phyloP scores from a whole-genome alignment of 2,113 vertebrate genomes.

The Catharus fuscescens region DNA sequence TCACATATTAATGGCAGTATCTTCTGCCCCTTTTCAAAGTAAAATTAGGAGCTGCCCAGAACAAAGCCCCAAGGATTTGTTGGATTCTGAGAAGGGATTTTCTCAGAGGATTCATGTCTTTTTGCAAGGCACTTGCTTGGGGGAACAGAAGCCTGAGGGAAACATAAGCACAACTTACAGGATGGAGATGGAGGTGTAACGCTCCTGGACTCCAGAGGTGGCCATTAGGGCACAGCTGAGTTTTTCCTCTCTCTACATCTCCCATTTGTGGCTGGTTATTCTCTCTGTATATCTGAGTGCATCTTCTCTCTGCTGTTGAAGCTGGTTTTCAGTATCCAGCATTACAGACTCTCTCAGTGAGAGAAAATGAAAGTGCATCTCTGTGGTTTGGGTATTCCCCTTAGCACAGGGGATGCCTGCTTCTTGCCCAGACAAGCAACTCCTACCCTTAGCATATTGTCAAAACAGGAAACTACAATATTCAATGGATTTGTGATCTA shows the following conservation, averaged over 20 bases:
- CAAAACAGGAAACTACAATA: neutral
- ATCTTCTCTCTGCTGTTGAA: neutral
- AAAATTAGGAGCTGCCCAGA: neutral
- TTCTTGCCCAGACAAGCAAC: neutral
- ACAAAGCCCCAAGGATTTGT: neutral
- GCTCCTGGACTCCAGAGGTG: accelerated
- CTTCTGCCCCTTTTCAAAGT: neutral
- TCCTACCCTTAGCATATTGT: accelerated
- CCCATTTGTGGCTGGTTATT: too few species aligned
- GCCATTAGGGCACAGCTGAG: neutral
- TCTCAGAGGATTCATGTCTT: neutral
- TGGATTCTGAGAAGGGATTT: neutral
- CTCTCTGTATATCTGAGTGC: neutral
- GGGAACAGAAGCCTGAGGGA: neutral
- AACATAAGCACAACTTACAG: neutral
- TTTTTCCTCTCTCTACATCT: neutral
- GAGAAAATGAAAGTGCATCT: constrained; percentile 7
- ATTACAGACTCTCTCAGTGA: neutral
- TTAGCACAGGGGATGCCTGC: neutral
- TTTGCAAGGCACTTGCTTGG: neutral
- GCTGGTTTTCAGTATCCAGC: neutral
- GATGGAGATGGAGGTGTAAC: neutral
- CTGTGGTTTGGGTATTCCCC: constrained; percentile 54
- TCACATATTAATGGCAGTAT: neutral
- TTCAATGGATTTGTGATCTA: neutral